Evolutionary conservation across 2,888 invertebrate genomes (phyloP).

Genomic region (Xylota sylvarum): DNA sequence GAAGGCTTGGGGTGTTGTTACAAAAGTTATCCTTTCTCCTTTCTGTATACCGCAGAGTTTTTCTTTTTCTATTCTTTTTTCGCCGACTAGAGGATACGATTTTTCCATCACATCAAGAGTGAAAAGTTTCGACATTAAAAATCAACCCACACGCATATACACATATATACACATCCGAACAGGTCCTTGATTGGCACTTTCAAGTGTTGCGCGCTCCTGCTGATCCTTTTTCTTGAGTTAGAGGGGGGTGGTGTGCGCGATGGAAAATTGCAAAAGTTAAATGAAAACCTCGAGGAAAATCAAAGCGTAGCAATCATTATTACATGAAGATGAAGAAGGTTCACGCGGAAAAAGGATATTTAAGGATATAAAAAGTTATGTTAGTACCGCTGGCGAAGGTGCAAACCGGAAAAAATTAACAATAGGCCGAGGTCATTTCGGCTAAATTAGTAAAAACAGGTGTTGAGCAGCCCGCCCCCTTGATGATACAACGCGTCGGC

Average conservation of each 20-base stretch:
- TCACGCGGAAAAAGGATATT: conserved; percentile 7
- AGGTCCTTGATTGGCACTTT: conserved; percentile 62
- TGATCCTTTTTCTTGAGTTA: conserved; percentile 40
- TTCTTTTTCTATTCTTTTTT: conserved; percentile 3
- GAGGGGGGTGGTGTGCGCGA: background rate
- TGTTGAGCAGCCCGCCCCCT: conserved; percentile 7
- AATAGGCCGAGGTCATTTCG: conserved; percentile 53
- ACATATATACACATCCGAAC: conserved; percentile 11
- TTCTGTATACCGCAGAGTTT: conserved; percentile 43
- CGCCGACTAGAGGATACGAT: conserved; percentile 27
- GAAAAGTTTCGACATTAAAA: conserved; percentile 76
- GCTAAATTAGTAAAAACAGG: conserved; percentile 41
- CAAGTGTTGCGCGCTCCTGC: conserved; percentile 68
- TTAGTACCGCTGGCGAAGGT: conserved; percentile 48
- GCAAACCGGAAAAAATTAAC: conserved; percentile 26
- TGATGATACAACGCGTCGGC: background rate
- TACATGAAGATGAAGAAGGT: conserved; percentile 17
- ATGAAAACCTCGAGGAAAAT: conserved; percentile 75
- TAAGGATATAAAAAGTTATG: conserved; percentile 67
- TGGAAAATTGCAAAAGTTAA: conserved; percentile 75
- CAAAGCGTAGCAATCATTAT: conserved; percentile 65
- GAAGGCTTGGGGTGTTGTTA: conserved; percentile 33
- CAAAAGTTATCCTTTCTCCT: conserved; percentile 63
- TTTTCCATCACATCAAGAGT: conserved; percentile 68
- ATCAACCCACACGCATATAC: conserved; percentile 60